These are phyloP conservation scores for Drosophila sp. DNA, from an alignment of 1,140 invertebrate genomes.

Conservation along the genomic window DNA sequence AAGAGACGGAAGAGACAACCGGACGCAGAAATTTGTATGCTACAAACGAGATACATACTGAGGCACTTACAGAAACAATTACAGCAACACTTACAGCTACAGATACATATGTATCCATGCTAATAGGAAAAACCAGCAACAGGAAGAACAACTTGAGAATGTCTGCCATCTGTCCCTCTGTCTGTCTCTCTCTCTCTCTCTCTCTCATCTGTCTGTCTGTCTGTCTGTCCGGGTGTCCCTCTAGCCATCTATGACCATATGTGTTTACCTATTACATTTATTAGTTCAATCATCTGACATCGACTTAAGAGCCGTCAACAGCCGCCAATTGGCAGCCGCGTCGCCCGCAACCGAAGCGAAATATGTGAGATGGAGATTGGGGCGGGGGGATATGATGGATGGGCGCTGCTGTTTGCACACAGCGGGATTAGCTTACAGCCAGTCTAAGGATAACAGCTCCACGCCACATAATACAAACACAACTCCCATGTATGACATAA, in stretches of 20 bases:
- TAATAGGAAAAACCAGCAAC: slow-evolving; percentile 58
- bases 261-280: slow-evolving; percentile 82
- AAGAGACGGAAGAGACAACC: slow-evolving; percentile 27
- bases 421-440: slow-evolving; percentile 69
- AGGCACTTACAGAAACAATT: slow-evolving; percentile 39
- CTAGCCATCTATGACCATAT: slow-evolving; percentile 53
- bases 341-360: background rate
- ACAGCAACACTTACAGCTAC: background rate
- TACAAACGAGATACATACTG: background rate
- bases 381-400: slow-evolving; percentile 54
- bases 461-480: slow-evolving; percentile 55
- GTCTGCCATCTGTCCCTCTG: slow-evolving; percentile 15
- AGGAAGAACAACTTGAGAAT: slow-evolving; percentile 66
- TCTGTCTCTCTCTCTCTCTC: slow-evolving; percentile 12
- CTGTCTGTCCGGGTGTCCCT: slow-evolving; percentile 18
- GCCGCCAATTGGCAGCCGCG: slow-evolving; percentile 55
- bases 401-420: slow-evolving; percentile 55
- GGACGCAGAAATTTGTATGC: background rate
- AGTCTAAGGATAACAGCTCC: slow-evolving; percentile 52
- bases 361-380: too few relatives aligned
- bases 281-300: slow-evolving; percentile 78
- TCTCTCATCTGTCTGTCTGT: slow-evolving; percentile 1
- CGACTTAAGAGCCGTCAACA: slow-evolving; percentile 77
- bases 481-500: slow-evolving; percentile 32
- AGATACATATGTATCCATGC: slow-evolving; percentile 40